phyloP scores from a whole-genome alignment of 2,797 vertebrate genomes.

The Apogon hyalosoma region DNA sequence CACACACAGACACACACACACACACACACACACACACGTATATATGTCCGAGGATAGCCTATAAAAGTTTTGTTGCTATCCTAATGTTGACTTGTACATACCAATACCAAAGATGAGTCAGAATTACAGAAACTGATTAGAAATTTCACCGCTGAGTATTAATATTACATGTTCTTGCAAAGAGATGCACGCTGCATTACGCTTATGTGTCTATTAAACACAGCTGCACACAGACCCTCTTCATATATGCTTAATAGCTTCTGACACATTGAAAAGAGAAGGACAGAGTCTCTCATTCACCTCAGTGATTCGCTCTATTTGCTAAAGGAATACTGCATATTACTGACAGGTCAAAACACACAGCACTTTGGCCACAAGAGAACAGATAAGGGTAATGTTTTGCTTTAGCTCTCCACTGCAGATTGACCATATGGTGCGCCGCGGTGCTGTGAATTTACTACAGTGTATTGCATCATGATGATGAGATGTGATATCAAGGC shows the following conservation, averaged over 20 bases:
- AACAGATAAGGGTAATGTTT: constrained; percentile 21
- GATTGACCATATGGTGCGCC: constrained; percentile 39
- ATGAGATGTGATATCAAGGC: too few species aligned
- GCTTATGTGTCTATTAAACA: background rate
- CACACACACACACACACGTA: too few species aligned
- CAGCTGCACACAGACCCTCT: background rate
- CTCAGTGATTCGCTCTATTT: constrained; percentile 12
- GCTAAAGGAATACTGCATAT: constrained; percentile 36
- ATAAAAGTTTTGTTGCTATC: constrained; percentile 17
- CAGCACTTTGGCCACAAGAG: constrained; percentile 39
- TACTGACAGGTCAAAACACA: constrained; percentile 59
- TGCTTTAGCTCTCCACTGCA: constrained; percentile 2
- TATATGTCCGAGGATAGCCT: constrained; percentile 22
- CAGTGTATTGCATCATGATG: constrained; percentile 28
- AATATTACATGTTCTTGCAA: background rate
- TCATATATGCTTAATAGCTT: constrained; percentile 14
- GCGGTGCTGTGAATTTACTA: constrained; percentile 45
- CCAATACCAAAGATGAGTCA: background rate
- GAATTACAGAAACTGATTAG: background rate
- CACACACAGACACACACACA: constrained; percentile 7
- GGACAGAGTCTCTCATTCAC: constrained; percentile 29
- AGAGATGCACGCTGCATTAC: background rate
- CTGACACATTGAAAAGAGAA: constrained; percentile 13
- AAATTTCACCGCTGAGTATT: background rate
- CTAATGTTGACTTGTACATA: constrained; percentile 22